phyloP scores from a whole-genome alignment of 2,888 invertebrate genomes.

The Drosophila sordidapex region DNA sequence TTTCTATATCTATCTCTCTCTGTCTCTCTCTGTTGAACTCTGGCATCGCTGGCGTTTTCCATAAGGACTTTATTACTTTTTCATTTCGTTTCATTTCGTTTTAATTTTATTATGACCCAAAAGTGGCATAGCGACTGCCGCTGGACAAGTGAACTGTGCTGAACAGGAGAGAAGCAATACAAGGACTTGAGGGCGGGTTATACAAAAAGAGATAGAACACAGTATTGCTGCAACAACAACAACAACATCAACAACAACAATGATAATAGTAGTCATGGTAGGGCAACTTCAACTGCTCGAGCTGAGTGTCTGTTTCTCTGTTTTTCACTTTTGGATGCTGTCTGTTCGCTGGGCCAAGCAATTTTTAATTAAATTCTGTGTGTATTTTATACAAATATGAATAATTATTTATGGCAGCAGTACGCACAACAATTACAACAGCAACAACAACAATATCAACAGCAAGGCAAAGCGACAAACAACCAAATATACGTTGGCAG shows the following conservation, averaged over 20 bases:
- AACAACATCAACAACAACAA: constrained; percentile 30
- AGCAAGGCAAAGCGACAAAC: not conserved
- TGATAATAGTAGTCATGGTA: constrained; percentile 29
- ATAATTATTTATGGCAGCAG: constrained; percentile 80
- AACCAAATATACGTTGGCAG: constrained; percentile 58
- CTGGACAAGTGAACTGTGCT: constrained; percentile 24
- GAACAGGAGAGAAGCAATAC: not conserved
- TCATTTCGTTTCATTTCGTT: constrained; percentile 82
- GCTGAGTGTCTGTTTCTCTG: constrained; percentile 16
- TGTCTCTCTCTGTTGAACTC: not conserved
- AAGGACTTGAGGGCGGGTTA: constrained; percentile 44
- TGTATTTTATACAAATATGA: constrained; percentile 81
- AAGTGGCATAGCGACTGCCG: constrained; percentile 63
- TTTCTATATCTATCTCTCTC: not conserved
- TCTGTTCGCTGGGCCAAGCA: constrained; percentile 52
- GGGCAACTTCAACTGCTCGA: constrained; percentile 10
- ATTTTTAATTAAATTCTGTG: constrained; percentile 82
- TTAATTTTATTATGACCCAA: constrained; percentile 80
- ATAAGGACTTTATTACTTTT: constrained; percentile 82
- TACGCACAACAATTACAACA: constrained; percentile 30
- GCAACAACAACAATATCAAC: not conserved
- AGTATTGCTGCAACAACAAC: constrained; percentile 37
- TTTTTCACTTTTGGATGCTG: constrained; percentile 3
- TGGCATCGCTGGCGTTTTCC: constrained; percentile 63
- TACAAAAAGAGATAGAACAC: constrained; percentile 51